Evolutionary conservation across 1,140 invertebrate species (phyloP), one percentile per base, ranked within the genome.

Genomic region (Triops cancriformis): DNA sequence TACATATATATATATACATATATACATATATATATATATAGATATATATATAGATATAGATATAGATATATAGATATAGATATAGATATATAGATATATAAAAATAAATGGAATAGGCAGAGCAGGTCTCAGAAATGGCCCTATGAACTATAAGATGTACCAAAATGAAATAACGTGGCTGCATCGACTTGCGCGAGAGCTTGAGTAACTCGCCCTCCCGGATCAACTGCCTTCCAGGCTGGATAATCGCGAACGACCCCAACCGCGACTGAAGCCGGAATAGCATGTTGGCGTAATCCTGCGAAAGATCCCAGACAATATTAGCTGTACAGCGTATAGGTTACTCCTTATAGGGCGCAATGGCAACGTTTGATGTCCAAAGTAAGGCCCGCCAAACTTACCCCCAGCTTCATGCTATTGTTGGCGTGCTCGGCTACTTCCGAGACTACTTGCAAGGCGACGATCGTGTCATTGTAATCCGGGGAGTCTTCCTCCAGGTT

Each of bases 401-500:
- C 89, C 80, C 86, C 87, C 80, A 87, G 83, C 80, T 89, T 88
- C 85, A 92, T 90, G 51, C 88, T 90, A 81, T 90, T 87, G 82
- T 93, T 92, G 9, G 91, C 91, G 84, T 92, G 91, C 82, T 91
- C 88, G 10, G 91, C 91, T n/a, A 92, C 91, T 77, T 88, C 88
- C 81, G 88, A 89, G 31, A 93, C 91, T 80, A 93, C 89, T 74
- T 87, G 85, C 74, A 93, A 84, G 28, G 91, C 92, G 81, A 82
- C 85, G 84, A 87, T 83, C 26, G 91, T 90, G 81, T 92, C 89
- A 79, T 88, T 84, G 80, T 90, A 91, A 84, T 93, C 91, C 1
- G 85, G 84, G 80, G 86, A 88, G 75, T 87, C 87, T 76, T 81
- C 80, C 11, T 86, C 82, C 26, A 92, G 85, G 81, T 89, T 86